Evolutionary conservation across 2,113 vertebrate species (phyloP).

Genomic region (Scomber japonicus): DNA sequence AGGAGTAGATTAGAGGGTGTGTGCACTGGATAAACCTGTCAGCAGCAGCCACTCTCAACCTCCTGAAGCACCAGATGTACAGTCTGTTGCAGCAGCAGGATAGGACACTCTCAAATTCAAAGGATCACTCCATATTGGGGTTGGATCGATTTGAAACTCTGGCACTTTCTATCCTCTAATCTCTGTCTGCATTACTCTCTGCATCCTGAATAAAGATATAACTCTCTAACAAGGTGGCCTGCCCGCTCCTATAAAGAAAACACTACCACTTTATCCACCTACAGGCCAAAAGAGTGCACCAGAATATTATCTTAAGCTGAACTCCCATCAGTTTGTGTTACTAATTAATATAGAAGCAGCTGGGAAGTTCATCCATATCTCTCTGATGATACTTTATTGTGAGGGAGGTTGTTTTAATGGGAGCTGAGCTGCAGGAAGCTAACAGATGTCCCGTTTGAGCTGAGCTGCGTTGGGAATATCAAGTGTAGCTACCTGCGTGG

Average conservation of each 20-base stretch:
- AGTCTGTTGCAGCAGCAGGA: neutral
- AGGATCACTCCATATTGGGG: neutral
- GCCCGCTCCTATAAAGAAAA: neutral
- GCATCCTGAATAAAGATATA: neutral
- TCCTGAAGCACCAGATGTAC: slow-evolving; percentile 30
- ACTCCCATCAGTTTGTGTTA: slow-evolving; percentile 21
- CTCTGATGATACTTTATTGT: slow-evolving; percentile 44
- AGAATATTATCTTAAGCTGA: slow-evolving; percentile 21
- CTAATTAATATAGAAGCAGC: slow-evolving; percentile 64
- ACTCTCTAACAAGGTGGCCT: neutral
- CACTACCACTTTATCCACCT: neutral
- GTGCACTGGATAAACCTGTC: slow-evolving; percentile 55
- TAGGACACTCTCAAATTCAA: slow-evolving; percentile 20
- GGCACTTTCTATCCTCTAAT: slow-evolving; percentile 11
- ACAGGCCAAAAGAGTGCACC: neutral
- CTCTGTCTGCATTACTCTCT: slow-evolving; percentile 5
- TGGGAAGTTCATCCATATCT: slow-evolving; percentile 56
- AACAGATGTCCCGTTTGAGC: slow-evolving; percentile 79
- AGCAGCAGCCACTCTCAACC: slow-evolving; percentile 30
- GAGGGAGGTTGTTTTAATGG: slow-evolving; percentile 53
- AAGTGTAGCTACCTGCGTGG: slow-evolving; percentile 61
- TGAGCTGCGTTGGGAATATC: slow-evolving; percentile 72
- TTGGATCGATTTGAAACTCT: slow-evolving; percentile 25
- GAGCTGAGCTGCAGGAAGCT: slow-evolving; percentile 62
- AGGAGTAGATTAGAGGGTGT: slow-evolving; percentile 56